A percentile compares a stretch with the other conserved stretches of the same genome.
phyloP scores from a whole-genome alignment of 2,797 vertebrate genomes.

The Takifugu ocellatus region DNA sequence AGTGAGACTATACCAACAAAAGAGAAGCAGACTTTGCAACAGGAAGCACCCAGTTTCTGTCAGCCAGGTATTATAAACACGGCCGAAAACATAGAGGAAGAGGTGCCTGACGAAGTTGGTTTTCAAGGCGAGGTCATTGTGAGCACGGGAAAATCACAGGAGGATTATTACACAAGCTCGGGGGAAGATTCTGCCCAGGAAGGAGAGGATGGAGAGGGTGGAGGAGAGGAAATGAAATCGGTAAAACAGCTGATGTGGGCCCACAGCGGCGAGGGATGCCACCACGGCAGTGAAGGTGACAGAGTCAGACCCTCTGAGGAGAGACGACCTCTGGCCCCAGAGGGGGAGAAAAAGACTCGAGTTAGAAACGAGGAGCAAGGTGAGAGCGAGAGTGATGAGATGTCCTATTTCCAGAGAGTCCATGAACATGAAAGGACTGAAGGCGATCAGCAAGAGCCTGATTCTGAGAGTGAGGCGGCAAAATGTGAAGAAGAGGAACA shows the following conservation, averaged over 20 bases:
- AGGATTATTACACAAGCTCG: constrained; percentile 45
- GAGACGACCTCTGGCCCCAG: constrained; percentile 38
- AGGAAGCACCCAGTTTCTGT: constrained; percentile 44
- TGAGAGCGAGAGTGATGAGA: constrained; percentile 41
- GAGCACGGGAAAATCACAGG: constrained; percentile 8
- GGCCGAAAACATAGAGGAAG: constrained; percentile 16
- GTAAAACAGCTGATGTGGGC: neutral
- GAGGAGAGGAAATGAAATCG: neutral
- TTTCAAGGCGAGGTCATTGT: constrained; percentile 3
- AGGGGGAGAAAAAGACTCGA: constrained; percentile 36
- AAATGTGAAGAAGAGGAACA: constrained; percentile 4
- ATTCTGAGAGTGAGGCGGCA: constrained; percentile 27
- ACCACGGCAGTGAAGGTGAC: neutral
- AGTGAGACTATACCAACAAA: constrained; percentile 21
- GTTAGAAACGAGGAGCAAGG: constrained; percentile 48
- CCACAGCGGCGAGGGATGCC: no score
- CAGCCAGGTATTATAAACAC: constrained; percentile 14
- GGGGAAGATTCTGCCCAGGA: constrained; percentile 37
- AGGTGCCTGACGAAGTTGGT: constrained; percentile 16
- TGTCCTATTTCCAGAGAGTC: constrained; percentile 47
- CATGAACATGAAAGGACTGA: constrained; percentile 31
- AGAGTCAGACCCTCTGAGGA: constrained; percentile 30
- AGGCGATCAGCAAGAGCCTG: constrained; percentile 27
- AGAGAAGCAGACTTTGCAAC: constrained; percentile 33
- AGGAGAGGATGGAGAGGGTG: constrained; percentile 24